These are phyloP conservation scores for Zonotrichia albicollis DNA, from an alignment of 2,797 vertebrate species.

Conservation along the genomic window DNA sequence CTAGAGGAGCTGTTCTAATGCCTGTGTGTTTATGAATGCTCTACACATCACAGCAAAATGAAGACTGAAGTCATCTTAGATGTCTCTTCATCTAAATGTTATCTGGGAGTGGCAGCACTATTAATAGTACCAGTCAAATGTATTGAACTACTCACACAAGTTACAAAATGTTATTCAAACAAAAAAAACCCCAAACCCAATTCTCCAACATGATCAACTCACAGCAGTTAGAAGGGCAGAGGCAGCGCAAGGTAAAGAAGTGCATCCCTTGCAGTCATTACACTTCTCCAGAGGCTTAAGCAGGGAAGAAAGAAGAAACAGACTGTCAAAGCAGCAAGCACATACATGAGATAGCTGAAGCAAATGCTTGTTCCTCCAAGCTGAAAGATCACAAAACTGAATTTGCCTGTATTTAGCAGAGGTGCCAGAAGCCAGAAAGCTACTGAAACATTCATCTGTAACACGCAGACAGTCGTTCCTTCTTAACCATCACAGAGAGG, in stretches of 20 bases:
- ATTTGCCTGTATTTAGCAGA: not conserved
- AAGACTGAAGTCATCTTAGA: not conserved
- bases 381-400: not conserved
- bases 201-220: slow-evolving; percentile 24
- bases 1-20: not conserved
- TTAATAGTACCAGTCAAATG: not conserved
- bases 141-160: not conserved
- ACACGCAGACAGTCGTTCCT: not conserved
- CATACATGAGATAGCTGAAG: not conserved
- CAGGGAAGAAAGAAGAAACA: slow-evolving; percentile 43
- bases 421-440: not conserved
- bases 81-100: not conserved
- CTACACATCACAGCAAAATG: not conserved
- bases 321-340: slow-evolving; percentile 25
- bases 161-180: not conserved
- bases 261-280: not conserved
- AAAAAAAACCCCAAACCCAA: not conserved
- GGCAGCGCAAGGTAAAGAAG: not conserved
- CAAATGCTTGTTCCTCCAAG: not conserved
- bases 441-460: not conserved
- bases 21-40: not conserved
- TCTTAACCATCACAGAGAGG: not conserved
- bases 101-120: not conserved
- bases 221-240: slow-evolving; percentile 36
- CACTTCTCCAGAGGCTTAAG: slow-evolving; percentile 43